Base-by-base conservation (phyloP, 2,888 invertebrate species). In the Eutolmus rufibarbis region DNA sequence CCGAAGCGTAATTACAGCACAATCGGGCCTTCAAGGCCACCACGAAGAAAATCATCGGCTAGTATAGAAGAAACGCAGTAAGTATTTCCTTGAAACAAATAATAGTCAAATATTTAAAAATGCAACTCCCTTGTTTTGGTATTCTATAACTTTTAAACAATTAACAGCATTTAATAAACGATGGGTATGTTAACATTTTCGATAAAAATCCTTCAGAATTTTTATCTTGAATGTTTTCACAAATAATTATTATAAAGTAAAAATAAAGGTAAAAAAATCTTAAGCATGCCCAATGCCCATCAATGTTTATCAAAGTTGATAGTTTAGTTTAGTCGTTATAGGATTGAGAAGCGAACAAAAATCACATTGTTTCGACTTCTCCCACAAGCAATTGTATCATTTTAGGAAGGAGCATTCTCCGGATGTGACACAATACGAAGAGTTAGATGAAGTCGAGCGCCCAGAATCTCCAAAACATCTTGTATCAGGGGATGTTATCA, bases 401-500 rank as follows among this genome's bases (percentile, higher is more conserved):
- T 40, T 40, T 31, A 88, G 87, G 28, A 51, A 77, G 19, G 77
- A 86, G 51, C 90, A 87, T 87, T 87, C 89, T 31, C 87, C 89
- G 37, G 90, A 91, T 89, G 91, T 91, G 81, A 92, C 91, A 76
- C 92, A 94, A 87, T 94, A 94, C 89, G 95, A 95, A 90, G 94
- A 95, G 88, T 91, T 93, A 8, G 92, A 91, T 14, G 88, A 90
- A 19, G 90, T 89, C 81, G 90, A 90, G 14, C 87, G 88, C 34
- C 90, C 90, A 76, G 93, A 91, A 86, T 91, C 89, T 3, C 94
- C 94, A 81, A 94, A 95, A 90, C 94, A 95, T 90, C 92, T 97
- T 78, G 95, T 96, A 88, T 96, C 96, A 28, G 96, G 96, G 9
- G 96, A 95, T 88, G 94, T 97, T 74, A 94, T 97, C 2, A 96